phyloP scores from a whole-genome alignment of 1,140 invertebrate species.

The Psilanteris sp. region DNA sequence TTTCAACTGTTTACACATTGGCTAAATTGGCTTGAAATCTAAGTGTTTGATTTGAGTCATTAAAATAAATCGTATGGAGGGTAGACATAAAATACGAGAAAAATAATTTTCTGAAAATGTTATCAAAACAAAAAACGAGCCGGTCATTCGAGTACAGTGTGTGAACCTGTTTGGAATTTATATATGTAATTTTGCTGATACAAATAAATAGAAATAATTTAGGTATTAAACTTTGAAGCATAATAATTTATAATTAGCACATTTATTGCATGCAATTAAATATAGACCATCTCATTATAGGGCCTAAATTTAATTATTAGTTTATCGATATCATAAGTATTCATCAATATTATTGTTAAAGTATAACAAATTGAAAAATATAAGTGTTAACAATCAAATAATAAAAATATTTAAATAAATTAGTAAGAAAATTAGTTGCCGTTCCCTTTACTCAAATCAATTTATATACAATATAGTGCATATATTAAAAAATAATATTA shows the following conservation, averaged over 20 bases:
- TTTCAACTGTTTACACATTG: too few relatives aligned
- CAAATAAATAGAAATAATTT: slow-evolving; percentile 5
- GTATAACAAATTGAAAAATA: slow-evolving; percentile 7
- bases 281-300: slow-evolving; percentile 9
- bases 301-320: slow-evolving; percentile 50
- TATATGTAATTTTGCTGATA: slow-evolving; percentile 7
- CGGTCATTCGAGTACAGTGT: slow-evolving; percentile 15
- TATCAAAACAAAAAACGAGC: too few relatives aligned
- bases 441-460: slow-evolving; percentile 29
- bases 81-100: too few relatives aligned
- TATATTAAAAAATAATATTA: slow-evolving; percentile 1
- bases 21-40: too few relatives aligned
- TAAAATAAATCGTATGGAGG: too few relatives aligned
- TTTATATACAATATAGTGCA: slow-evolving; percentile 16
- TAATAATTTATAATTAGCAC: slow-evolving; percentile 15
- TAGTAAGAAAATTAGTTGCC: neutral
- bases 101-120: too few relatives aligned
- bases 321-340: slow-evolving; percentile 31
- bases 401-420: slow-evolving; percentile 18
- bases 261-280: slow-evolving; percentile 18
- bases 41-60: too few relatives aligned
- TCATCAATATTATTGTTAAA: slow-evolving; percentile 25
- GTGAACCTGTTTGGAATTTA: slow-evolving; percentile 56
- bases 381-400: slow-evolving; percentile 29
- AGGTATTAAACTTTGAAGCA: neutral